These are phyloP conservation scores for Drosophila ambigua DNA, from an alignment of 1,140 invertebrate genomes.

Conservation along the genomic window DNA sequence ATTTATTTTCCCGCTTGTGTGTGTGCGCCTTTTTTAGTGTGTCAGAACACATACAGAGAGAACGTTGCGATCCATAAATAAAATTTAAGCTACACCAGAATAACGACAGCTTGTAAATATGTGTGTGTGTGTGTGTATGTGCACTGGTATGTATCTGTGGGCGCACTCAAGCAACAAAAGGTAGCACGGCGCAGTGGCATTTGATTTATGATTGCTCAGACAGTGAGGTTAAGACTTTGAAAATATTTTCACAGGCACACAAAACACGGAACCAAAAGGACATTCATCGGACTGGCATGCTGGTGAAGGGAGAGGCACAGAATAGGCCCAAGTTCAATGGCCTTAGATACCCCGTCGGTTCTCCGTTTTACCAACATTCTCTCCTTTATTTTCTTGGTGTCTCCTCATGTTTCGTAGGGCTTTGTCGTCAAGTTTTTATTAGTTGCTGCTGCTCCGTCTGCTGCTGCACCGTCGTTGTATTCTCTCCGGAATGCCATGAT, in stretches of 20 bases:
- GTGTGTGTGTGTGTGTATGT: constrained; percentile 21
- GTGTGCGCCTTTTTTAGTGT: constrained; percentile 40
- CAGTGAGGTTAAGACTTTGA: constrained; percentile 80
- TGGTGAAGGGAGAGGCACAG: constrained; percentile 5
- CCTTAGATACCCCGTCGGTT: constrained; percentile 1
- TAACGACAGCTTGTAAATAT: constrained; percentile 52
- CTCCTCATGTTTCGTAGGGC: constrained; percentile 32
- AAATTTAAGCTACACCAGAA: constrained; percentile 77
- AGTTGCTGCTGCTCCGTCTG: constrained; percentile 39
- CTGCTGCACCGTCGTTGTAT: constrained; percentile 15
- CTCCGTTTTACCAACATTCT: constrained; percentile 1
- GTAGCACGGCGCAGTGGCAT: constrained; percentile 70
- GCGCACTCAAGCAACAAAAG: constrained; percentile 79
- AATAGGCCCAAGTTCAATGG: constrained; percentile 51
- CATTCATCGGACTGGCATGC: constrained; percentile 39
- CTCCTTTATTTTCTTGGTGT: not conserved
- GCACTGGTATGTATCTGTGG: constrained; percentile 18
- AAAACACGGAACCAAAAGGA: constrained; percentile 48
- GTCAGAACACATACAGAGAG: constrained; percentile 33
- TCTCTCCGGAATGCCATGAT: constrained; percentile 51
- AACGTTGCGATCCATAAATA: constrained; percentile 73
- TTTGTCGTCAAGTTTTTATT: constrained; percentile 71
- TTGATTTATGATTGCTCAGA: constrained; percentile 80
- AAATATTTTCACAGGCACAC: constrained; percentile 78
- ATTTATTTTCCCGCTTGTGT: constrained; percentile 55